phyloP scores from a whole-genome alignment of 2,113 vertebrate species.

The Lagopus leucura region DNA sequence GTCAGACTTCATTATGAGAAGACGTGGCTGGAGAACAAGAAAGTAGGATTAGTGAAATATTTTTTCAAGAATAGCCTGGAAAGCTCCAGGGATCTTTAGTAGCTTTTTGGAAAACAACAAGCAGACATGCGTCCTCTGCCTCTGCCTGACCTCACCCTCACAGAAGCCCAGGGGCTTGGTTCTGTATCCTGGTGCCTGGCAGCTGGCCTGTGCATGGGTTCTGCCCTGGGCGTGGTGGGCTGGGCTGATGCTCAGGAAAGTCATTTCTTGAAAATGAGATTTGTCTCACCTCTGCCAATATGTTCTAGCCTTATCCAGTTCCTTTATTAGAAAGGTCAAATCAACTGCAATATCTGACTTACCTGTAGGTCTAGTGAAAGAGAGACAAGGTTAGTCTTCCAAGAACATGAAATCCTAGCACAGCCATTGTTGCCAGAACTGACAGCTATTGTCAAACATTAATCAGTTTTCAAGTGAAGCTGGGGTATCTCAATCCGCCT shows the following conservation, averaged over 20 bases:
- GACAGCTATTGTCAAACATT: background rate
- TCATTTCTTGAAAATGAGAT: background rate
- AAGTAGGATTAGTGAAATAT: background rate
- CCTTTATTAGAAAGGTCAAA: slow-evolving; percentile 1
- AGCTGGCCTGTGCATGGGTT: background rate
- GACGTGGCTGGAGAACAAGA: background rate
- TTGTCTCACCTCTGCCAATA: background rate
- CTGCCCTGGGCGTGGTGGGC: slow-evolving; percentile 25
- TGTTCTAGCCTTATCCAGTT: background rate
- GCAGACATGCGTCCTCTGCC: background rate
- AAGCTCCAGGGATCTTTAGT: background rate
- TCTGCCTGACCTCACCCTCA: background rate
- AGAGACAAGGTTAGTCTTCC: background rate
- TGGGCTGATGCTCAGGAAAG: background rate
- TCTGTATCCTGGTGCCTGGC: background rate
- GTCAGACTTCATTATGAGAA: background rate
- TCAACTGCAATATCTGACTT: background rate
- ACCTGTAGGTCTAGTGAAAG: background rate
- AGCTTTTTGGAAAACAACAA: background rate
- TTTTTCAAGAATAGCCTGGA: background rate
- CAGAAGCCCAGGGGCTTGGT: background rate
- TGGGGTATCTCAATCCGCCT: background rate
- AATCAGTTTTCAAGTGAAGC: background rate
- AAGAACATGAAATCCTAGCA: background rate
- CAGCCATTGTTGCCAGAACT: background rate